Conservation (phyloP, 2,888 invertebrate genomes). For the Esperia sulphurella region DNA sequence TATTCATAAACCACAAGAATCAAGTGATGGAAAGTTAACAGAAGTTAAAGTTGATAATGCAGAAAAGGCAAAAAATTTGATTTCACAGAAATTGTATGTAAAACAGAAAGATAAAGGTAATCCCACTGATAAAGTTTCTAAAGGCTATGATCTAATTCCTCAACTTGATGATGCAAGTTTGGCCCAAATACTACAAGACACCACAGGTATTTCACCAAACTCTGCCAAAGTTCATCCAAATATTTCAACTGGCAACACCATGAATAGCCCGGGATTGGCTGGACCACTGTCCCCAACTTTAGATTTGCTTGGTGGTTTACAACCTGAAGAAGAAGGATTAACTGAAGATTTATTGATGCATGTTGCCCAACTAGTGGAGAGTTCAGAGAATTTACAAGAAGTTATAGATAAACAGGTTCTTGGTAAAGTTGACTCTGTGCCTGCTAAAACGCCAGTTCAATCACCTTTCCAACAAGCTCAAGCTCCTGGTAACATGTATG, state of each 20-base stretch:
- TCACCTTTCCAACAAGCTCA: constrained; percentile 35
- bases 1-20: constrained; percentile 23
- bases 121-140: constrained; percentile 42
- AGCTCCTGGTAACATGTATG: constrained; percentile 34
- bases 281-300: constrained; percentile 80
- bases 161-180: constrained; percentile 72
- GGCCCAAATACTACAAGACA: constrained; percentile 71
- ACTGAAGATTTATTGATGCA: constrained; percentile 86
- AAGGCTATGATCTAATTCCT: constrained; percentile 62
- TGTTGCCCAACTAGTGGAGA: constrained; percentile 85
- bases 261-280: constrained; percentile 71
- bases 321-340: constrained; percentile 82
- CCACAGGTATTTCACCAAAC: constrained; percentile 40
- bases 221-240: constrained; percentile 47
- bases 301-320: constrained; percentile 78
- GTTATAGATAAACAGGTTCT: constrained; percentile 84
- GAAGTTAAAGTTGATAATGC: constrained; percentile 22
- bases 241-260: constrained; percentile 45
- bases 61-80: constrained; percentile 34
- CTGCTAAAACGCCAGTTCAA: constrained; percentile 32
- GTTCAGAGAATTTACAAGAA: constrained; percentile 83
- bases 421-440: constrained; percentile 61
- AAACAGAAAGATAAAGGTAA: constrained; percentile 42
- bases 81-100: constrained; percentile 37
- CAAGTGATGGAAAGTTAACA: constrained; percentile 23